Percentiles rank a stretch among this genome's conserved stretches.
These are phyloP conservation scores for Dryomyza anilis DNA, from an alignment of 2,888 invertebrate genomes.

Conservation along the genomic window DNA sequence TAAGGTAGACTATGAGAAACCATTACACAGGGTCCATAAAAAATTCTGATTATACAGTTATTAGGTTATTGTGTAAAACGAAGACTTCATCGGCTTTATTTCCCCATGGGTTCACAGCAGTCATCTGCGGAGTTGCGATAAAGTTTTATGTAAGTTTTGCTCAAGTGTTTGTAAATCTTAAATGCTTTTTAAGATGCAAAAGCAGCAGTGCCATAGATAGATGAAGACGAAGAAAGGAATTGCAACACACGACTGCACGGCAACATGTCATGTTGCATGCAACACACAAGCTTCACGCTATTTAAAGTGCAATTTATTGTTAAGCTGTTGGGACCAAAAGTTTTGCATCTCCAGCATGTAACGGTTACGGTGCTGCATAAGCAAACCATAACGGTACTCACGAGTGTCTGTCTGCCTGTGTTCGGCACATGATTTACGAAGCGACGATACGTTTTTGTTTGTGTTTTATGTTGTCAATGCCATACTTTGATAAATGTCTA, in stretches of 20 bases:
- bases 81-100: neutral
- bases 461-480: no score
- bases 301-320: slow-evolving; percentile 52
- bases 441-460: neutral
- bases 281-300: slow-evolving; percentile 38
- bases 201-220: neutral
- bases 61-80: no score
- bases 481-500: neutral
- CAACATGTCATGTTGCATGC: slow-evolving; percentile 35
- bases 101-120: neutral
- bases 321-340: slow-evolving; percentile 24
- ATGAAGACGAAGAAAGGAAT: neutral
- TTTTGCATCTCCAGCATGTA: neutral
- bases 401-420: neutral
- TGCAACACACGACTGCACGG: no score
- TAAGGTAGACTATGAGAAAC: no score
- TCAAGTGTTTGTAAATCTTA: slow-evolving; percentile 7
- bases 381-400: neutral
- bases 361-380: neutral
- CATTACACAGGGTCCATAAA: no score
- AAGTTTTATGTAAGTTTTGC: slow-evolving; percentile 34
- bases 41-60: no score
- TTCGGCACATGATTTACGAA: slow-evolving; percentile 4
- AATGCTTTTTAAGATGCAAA: neutral
- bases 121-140: slow-evolving; percentile 39